Conservation (phyloP, 1,140 invertebrate genomes). For the Panulirus ornatus region DNA sequence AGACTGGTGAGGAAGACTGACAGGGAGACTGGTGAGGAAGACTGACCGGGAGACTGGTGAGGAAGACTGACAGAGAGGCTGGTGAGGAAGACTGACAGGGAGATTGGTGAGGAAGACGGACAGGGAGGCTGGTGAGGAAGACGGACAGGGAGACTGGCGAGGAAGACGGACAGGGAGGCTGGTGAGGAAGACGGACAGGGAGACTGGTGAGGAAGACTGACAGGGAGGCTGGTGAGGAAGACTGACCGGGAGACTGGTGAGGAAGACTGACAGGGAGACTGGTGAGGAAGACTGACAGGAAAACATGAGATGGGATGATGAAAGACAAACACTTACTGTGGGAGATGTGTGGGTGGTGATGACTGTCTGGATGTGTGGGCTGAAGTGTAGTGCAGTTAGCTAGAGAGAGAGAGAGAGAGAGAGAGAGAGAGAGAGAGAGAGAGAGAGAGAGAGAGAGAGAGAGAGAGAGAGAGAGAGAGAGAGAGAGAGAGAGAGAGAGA, state of each 20-base stretch:
- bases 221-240: too few relatives aligned
- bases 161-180: too few relatives aligned
- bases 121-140: background rate
- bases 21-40: background rate
- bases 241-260: too few relatives aligned
- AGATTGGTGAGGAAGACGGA: background rate
- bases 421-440: background rate
- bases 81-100: background rate
- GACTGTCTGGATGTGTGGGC: too few relatives aligned
- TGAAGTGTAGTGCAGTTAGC: too few relatives aligned
- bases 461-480: background rate
- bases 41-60: background rate
- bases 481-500: conserved; percentile 6
- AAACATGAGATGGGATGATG: too few relatives aligned
- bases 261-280: too few relatives aligned
- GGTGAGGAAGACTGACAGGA: too few relatives aligned
- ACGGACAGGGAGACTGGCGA: background rate
- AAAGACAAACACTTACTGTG: too few relatives aligned
- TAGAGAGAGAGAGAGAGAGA: background rate
- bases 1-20: background rate
- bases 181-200: too few relatives aligned
- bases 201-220: too few relatives aligned
- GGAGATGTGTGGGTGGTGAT: too few relatives aligned
- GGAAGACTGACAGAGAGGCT: background rate
- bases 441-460: background rate